phyloP scores from a whole-genome alignment of 30 jellyfish, hydroid and myxozoan species.

The Chironex yamaguchii region DNA sequence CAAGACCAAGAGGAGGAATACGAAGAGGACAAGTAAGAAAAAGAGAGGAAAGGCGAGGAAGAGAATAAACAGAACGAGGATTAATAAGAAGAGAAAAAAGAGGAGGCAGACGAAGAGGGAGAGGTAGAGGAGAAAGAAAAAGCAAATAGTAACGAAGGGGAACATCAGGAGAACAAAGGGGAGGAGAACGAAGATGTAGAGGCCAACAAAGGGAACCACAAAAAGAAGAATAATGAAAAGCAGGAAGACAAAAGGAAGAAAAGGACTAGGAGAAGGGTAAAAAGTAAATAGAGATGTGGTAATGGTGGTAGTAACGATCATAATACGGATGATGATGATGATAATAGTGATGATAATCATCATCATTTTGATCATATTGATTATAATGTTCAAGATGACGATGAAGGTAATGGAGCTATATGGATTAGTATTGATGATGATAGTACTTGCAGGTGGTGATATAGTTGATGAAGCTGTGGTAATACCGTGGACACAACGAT shows the following conservation, averaged over 20 bases:
- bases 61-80: neutral
- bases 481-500: neutral
- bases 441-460: neutral
- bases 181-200: too few relatives aligned
- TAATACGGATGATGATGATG: neutral
- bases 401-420: neutral
- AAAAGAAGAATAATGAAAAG: too few relatives aligned
- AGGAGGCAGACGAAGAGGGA: conserved; percentile 56
- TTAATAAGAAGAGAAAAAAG: conserved; percentile 28
- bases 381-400: neutral
- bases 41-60: neutral
- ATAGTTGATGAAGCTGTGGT: neutral
- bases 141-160: too few relatives aligned
- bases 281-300: too few relatives aligned
- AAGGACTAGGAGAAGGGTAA: too few relatives aligned
- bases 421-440: neutral
- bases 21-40: neutral
- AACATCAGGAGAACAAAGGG: too few relatives aligned
- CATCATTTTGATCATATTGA: neutral
- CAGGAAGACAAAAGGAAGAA: too few relatives aligned
- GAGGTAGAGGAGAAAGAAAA: conserved; percentile 37
- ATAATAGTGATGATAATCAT: neutral
- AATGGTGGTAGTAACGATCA: neutral
- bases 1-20: neutral
- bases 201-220: too few relatives aligned